Percentiles rank a stretch among this genome's conserved stretches.
Evolutionary conservation across 2,888 invertebrate genomes (phyloP).

Genomic region (Mimumesa dahlbomi): DNA sequence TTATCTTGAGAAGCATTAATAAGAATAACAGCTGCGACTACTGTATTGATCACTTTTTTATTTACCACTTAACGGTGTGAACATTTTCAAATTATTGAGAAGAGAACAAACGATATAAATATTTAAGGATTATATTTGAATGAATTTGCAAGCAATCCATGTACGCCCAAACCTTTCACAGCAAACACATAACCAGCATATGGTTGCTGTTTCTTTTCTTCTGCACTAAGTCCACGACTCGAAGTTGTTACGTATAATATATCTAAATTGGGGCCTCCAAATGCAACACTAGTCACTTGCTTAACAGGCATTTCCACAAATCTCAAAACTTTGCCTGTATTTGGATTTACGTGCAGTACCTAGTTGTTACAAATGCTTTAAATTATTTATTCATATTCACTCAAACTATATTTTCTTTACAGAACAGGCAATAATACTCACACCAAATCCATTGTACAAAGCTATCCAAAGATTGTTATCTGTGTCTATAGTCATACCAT

Average conservation of each 20-base stretch:
- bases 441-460: conserved; percentile 84
- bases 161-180: conserved; percentile 76
- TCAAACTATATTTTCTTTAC: too few relatives aligned
- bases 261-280: conserved; percentile 85
- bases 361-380: conserved; percentile 67
- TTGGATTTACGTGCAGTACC: conserved; percentile 84
- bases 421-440: conserved; percentile 81
- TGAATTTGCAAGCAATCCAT: conserved; percentile 67
- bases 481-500: conserved; percentile 90
- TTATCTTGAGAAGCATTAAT: too few relatives aligned
- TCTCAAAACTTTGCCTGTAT: conserved; percentile 82
- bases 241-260: conserved; percentile 87
- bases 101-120: too few relatives aligned
- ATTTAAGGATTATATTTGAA: conserved; percentile 50
- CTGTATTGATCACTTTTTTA: too few relatives aligned
- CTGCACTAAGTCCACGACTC: conserved; percentile 76
- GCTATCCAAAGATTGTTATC: conserved; percentile 91
- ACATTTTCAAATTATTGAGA: too few relatives aligned
- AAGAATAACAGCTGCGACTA: too few relatives aligned
- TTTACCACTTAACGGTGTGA: too few relatives aligned
- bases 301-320: conserved; percentile 83
- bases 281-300: conserved; percentile 86
- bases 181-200: conserved; percentile 81
- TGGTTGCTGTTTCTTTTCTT: conserved; percentile 78
- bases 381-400: neutral